Base-by-base conservation (phyloP, 2,797 vertebrate species). In the Esox masquinongy region DNA sequence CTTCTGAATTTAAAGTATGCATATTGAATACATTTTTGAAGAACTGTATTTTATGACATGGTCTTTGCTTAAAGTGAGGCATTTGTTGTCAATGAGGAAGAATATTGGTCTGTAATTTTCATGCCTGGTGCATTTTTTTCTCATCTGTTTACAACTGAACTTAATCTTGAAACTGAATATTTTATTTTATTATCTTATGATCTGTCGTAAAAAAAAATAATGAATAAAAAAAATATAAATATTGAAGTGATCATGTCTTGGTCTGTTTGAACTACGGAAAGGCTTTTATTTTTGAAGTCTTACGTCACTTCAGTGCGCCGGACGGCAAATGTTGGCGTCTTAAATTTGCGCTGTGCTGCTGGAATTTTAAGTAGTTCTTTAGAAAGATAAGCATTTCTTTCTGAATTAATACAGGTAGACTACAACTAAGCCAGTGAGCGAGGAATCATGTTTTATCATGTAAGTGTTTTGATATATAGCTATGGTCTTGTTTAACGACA, bases 121-220 rank as follows among this genome's bases (percentile, higher is more conserved):
- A 79, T 85, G 85, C 80, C 81, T 78, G 80, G 79, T 73, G 83
- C 77, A 77, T 80, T 87, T 68, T 86, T 80, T 84, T 79, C 72
- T 78, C 82, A 81, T 68, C 53, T 3, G 6, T 56, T 56, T 24
- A 14, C 11, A 26, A 56, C n/a, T n/a, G n/a, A 61, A 61, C 26
- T 74, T 1, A 16, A 3, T 73, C 76, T 70, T 74, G 67, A 76
- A 80, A 75, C 51, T 1, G 36, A 64, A 7, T 12, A 1, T 74
- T 80, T 83, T 68, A 17, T 31, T 66, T 66, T 66, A n/a, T n/a
- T n/a, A n/a, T n/a, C n/a, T n/a, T n/a, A n/a, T n/a, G n/a, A n/a
- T n/a, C n/a, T n/a, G n/a, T n/a, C n/a, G n/a, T n/a, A n/a, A n/a
- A n/a, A n/a, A n/a, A n/a, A 66, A 6, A 66, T 16, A 8, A 67